A percentile compares a stretch with the other conserved stretches of the same genome.
Conservation (phyloP, 2,888 invertebrate genomes). For the Trissonchulus sp. region DNA sequence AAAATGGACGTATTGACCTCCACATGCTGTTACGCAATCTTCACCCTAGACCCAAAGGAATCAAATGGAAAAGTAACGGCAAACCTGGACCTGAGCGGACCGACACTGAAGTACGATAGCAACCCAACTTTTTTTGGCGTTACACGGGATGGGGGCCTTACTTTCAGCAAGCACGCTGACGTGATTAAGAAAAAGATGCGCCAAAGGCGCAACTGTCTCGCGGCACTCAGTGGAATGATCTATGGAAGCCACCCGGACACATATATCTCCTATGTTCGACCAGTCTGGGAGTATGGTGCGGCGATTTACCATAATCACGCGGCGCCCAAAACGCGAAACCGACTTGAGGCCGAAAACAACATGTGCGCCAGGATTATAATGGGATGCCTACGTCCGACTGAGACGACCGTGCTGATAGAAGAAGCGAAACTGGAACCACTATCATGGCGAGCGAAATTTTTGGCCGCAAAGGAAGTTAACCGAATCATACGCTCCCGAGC, state of each 20-base stretch:
- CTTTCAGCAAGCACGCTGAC: background rate
- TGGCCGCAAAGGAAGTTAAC: background rate
- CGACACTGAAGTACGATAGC: background rate
- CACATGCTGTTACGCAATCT: conserved; percentile 1
- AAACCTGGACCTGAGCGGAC: background rate
- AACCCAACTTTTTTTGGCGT: conserved; percentile 10
- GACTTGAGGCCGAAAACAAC: conserved; percentile 1
- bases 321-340: background rate
- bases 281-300: background rate
- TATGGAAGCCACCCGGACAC: background rate
- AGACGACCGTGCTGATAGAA: too few relatives aligned
- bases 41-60: conserved; percentile 6
- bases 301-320: background rate
- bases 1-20: background rate
- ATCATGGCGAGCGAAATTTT: background rate
- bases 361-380: conserved; percentile 1
- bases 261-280: background rate
- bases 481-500: background rate
- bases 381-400: background rate
- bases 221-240: too few relatives aligned
- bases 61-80: background rate
- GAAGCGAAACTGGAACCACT: too few relatives aligned
- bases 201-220: background rate
- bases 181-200: background rate
- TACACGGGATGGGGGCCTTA: background rate